Evolutionary conservation across 2,888 invertebrate species (phyloP), one percentile per base, ranked within the genome.

Genomic region (Philonicus albiceps): DNA sequence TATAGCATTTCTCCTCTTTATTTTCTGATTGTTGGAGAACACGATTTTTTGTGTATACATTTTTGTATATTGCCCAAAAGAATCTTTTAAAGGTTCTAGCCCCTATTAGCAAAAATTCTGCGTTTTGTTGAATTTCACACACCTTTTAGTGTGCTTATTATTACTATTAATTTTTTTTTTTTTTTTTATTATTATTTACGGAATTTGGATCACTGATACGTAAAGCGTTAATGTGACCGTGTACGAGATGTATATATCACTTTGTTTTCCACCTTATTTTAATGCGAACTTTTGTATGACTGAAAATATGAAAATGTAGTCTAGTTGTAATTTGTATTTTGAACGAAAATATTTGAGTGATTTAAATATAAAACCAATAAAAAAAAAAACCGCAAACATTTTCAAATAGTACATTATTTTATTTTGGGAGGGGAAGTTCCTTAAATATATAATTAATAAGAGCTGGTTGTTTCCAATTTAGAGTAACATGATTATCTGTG

Each of bases 251-350:
- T 75, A 85, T 76, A 55, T 85, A 85, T 75, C 43, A 37, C 55
- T 55, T 78, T 85, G 49, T 86, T 78, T 55, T 85, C 37, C 76
- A 55, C 34, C 55, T 86, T 53, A 76, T 53, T 86, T 85, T 86
- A 86, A 85, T 55, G 53, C 34, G 76, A 76, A 76, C 34, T 86
- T 85, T 86, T 86, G 86, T 86, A 86, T 86, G 86, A 86, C 86
- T 86, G 86, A 86, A 85, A 85, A 85, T 19, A 76, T 49, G 53
- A 49, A 76, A 76, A 76, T 43, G 49, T 64, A 84, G 73, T 19
- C 73, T 72, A 74, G 73, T 22, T 49, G 73, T 75, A 76, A 49
- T 55, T 86, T 86, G 76, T 78, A 55, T 86, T 85, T 76, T 86
- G 64, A 76, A 78, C 34, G 37, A 75, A 34, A 27, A 53, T 75